Base-by-base conservation (phyloP, 2,888 invertebrate genomes). In the Drosophila recens region DNA sequence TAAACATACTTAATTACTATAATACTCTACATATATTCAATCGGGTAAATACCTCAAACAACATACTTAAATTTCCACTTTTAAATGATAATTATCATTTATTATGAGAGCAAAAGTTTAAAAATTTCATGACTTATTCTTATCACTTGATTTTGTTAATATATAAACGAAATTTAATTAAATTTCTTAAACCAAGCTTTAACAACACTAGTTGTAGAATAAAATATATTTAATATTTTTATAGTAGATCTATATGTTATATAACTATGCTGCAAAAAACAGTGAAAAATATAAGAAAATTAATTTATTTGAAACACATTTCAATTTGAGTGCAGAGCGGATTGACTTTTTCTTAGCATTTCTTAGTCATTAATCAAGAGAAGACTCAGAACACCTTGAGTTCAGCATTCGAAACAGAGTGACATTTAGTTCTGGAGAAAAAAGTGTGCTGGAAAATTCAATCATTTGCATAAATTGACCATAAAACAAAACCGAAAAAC, bases 381-480 rank as follows among this genome's bases (percentile, higher is more conserved):
- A 62, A 64, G 40, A 49, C 61, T 66, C 27, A 17, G 27, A 34
- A 51, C 49, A 68, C 58, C 48, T 75, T 27, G 23, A 38, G 27
- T 61, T 34, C 10, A 45, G 45, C 45, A 45, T 27, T 23, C 20
- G n/a, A n/a, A 52, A 3, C 38, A 66, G 61, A 58, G 56, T 61
- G 74, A 75, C 67, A 71, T 80, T 74, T 61, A 48, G 15, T 15
- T 15, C n/a, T 49, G 51, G 4, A 20, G 27, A 34, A 56, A 27
- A 53, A 30, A 63, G 54, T 53, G 40, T 48, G 36, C 34, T 45
- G 36, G 30, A 45, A 57, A 67, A 53, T 63, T 59, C 20, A 49
- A 64, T 58, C 65, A 82, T 82, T 87, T 83, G 75, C 83, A 83
- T 84, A 84, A 85, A 82, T 79, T 75, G 62, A 85, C 87, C 87